Conservation (phyloP, 2,888 invertebrate genomes). For the Melinaea menophilus region DNA sequence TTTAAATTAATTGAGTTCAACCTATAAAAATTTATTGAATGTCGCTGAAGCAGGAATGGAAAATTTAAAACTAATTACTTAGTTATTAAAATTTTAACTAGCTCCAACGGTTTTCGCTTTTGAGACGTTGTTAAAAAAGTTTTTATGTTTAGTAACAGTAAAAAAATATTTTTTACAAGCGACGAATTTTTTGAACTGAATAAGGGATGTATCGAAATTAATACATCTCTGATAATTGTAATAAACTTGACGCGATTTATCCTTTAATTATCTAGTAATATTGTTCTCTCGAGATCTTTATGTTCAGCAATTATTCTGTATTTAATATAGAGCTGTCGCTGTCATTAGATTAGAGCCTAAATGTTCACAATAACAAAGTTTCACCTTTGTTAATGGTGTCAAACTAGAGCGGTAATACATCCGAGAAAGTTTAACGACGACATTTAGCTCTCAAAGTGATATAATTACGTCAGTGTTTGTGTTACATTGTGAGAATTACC, state of each 20-base stretch:
- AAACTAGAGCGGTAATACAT: constrained; percentile 36
- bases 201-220: neutral
- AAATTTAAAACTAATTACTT: too few species aligned
- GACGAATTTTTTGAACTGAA: neutral
- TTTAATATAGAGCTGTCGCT: constrained; percentile 6
- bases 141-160: too few species aligned
- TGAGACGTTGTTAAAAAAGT: too few species aligned
- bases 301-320: neutral
- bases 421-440: constrained; percentile 36
- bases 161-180: too few species aligned
- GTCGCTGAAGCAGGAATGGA: too few species aligned
- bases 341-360: constrained; percentile 15
- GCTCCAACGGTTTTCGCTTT: too few species aligned
- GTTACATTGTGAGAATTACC: constrained; percentile 13
- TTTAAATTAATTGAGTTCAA: neutral
- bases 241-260: too few species aligned
- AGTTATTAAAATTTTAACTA: too few species aligned
- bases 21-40: neutral
- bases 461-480: constrained; percentile 24
- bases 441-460: constrained; percentile 30
- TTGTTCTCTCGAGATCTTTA: neutral
- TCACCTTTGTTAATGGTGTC: constrained; percentile 35
- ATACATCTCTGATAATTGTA: neutral
- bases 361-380: constrained; percentile 31
- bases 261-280: too few species aligned